Conservation (phyloP, 2,113 vertebrate genomes). For the Uria lomvia region DNA sequence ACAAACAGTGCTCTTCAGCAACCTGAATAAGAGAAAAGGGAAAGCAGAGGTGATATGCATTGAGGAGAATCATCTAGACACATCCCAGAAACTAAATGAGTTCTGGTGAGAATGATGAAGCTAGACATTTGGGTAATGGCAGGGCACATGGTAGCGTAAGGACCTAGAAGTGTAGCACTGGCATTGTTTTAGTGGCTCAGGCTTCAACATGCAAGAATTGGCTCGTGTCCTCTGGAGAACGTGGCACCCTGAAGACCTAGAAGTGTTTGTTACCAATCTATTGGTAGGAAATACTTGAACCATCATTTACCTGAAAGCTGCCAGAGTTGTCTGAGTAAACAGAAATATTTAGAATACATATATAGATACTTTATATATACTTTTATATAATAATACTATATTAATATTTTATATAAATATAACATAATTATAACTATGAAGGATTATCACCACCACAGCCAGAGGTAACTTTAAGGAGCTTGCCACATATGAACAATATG, state of each 20-base stretch:
- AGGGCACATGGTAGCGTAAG: neutral
- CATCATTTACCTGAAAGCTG: neutral
- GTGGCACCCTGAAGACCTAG: neutral
- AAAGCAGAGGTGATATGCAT: neutral
- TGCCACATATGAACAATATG: neutral
- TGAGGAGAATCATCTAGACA: neutral
- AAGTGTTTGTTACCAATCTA: neutral
- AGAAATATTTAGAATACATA: neutral
- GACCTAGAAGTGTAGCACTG: neutral
- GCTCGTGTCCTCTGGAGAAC: neutral
- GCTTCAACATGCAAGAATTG: neutral
- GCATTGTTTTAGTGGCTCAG: neutral
- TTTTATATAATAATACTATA: neutral
- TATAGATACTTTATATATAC: neutral
- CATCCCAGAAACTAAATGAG: neutral
- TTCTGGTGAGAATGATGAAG: neutral
- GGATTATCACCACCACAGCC: neutral
- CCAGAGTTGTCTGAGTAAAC: neutral
- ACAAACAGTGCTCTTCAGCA: neutral
- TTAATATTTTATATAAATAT: neutral
- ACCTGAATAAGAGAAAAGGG: neutral
- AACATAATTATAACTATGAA: neutral
- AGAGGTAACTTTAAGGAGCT: neutral
- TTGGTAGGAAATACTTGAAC: neutral
- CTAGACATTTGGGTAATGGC: neutral